Percentiles rank a stretch among this genome's conserved stretches.
Evolutionary conservation across 2,113 vertebrate species (phyloP).

Genomic region (Choloepus hoffmanni): DNA sequence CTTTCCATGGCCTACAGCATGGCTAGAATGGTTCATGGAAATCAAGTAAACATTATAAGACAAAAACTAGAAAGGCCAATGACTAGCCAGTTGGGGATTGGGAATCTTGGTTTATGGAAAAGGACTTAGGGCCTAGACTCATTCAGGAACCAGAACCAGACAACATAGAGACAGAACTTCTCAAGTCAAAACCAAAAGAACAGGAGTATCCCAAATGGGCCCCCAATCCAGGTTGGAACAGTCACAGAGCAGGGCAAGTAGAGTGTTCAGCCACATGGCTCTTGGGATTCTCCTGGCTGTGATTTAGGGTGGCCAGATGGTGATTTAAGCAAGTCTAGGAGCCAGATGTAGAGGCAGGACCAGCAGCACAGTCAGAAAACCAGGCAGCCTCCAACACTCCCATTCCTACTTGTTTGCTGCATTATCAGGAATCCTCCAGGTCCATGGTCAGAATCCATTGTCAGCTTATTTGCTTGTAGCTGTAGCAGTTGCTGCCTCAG

Average conservation of each 20-base stretch:
- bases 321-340: slow-evolving; percentile 26
- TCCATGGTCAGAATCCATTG: neutral
- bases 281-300: neutral
- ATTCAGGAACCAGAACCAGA: neutral
- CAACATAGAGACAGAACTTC: neutral
- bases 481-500: neutral
- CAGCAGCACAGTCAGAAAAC: slow-evolving; percentile 6
- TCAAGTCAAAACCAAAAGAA: neutral
- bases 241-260: neutral
- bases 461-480: slow-evolving; percentile 19
- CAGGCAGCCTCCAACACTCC: neutral
- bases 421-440: neutral
- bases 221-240: neutral
- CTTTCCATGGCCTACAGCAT: neutral
- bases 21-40: slow-evolving; percentile 6
- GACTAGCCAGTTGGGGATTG: neutral
- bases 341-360: slow-evolving; percentile 11
- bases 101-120: slow-evolving; percentile 6
- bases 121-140: neutral
- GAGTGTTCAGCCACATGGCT: neutral
- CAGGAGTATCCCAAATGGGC: neutral
- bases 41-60: neutral
- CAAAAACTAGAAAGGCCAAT: slow-evolving; percentile 11
- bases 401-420: neutral
- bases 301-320: neutral